phyloP scores from a whole-genome alignment of 1,140 invertebrate genomes.

The Lepidurus packardi region DNA sequence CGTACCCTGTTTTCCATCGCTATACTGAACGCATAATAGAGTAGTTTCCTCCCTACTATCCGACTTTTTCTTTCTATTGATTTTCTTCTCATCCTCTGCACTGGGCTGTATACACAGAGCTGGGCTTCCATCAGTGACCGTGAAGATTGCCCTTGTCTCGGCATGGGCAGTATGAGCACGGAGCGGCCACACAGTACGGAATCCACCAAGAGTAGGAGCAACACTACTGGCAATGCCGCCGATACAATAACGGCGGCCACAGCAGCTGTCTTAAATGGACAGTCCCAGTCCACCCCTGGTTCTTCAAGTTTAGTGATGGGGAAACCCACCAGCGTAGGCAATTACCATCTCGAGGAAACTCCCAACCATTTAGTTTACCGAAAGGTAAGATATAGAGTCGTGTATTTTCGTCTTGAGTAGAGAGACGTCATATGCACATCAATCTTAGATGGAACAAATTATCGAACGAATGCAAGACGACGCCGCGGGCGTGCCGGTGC shows the following conservation, averaged over 20 bases:
- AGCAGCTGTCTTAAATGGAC: conserved; percentile 35
- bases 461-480: conserved; percentile 97
- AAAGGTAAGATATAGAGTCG: conserved; percentile 47
- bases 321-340: conserved; percentile 34
- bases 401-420: neutral
- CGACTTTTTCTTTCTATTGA: conserved; percentile 12
- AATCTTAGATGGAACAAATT: conserved; percentile 86
- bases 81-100: conserved; percentile 16
- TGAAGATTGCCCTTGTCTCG: conserved; percentile 17
- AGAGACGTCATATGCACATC: neutral
- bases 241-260: neutral
- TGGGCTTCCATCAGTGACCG: conserved; percentile 17
- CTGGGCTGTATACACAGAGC: neutral
- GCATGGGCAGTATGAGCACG: conserved; percentile 36
- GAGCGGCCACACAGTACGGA: conserved; percentile 28
- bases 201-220: conserved; percentile 24
- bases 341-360: conserved; percentile 46
- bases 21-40: neutral
- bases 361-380: conserved; percentile 58
- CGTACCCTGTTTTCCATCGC: neutral
- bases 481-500: conserved; percentile 83
- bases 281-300: conserved; percentile 38
- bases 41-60: neutral
- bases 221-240: neutral
- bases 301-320: conserved; percentile 35